A percentile compares a stretch with the other conserved stretches of the same genome.
phyloP scores from a whole-genome alignment of 2,113 vertebrate species.

The Calyptommatus sinebrachiatus region DNA sequence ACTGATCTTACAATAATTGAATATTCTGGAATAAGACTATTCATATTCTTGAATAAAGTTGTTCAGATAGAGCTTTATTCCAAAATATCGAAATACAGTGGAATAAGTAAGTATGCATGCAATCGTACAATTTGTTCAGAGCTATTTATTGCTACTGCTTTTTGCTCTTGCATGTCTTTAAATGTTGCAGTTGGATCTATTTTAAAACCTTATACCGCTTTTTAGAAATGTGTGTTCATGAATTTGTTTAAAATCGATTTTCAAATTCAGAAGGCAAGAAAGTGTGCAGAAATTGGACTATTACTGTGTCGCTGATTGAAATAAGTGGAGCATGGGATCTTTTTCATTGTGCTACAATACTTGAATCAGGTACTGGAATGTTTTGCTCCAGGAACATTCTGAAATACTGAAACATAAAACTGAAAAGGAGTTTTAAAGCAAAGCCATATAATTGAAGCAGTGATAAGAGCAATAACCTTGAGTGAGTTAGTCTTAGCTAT shows the following conservation, averaged over 20 bases:
- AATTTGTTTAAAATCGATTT: background rate
- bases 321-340: background rate
- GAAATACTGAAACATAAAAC: slow-evolving; percentile 23
- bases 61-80: too few relatives aligned
- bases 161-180: background rate
- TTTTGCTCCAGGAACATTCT: background rate
- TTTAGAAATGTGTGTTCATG: background rate
- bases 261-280: background rate
- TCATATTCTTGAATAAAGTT: too few relatives aligned
- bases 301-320: background rate
- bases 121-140: background rate
- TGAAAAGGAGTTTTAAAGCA: slow-evolving; percentile 12
- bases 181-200: background rate
- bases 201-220: background rate
- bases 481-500: slow-evolving; percentile 28
- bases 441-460: slow-evolving; percentile 32
- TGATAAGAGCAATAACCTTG: slow-evolving; percentile 56
- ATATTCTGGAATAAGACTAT: too few relatives aligned
- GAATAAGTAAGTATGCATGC: too few relatives aligned
- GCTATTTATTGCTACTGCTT: background rate
- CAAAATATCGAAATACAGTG: too few relatives aligned
- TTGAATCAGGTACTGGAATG: background rate
- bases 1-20: too few relatives aligned
- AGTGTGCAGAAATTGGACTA: background rate
- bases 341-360: background rate